Evolutionary conservation across 2,797 vertebrate genomes (phyloP), one percentile per base, ranked within the genome.

Genomic region (Danio choprae): DNA sequence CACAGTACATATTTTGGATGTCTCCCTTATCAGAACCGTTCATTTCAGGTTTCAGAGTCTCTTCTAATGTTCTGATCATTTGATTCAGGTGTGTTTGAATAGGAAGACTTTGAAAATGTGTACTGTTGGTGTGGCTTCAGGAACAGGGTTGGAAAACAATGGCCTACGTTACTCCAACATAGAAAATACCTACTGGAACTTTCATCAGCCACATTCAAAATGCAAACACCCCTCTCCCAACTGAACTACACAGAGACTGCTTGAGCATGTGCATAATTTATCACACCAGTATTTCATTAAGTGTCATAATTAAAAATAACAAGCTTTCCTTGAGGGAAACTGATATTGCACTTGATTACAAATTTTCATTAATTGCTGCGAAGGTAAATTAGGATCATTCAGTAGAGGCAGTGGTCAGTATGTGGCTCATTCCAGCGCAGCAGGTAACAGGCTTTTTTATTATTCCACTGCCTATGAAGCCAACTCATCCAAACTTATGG

Each of bases 221-320:
- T 15, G 20, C n/a, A 74, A 68, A 46, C 12, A 41, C 16, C 10
- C 3, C 16, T 69, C 46, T 29, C 29, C 0, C 1, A 10, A 15
- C 11, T 38, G 40, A 63, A 70, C 64, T 29, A 55, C 55, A 48
- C 29, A 41, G 60, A 77, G 56, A 46, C 11, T 0, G 12, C 62
- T 20, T 3, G 58, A 77, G 41, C 51, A 10, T 60, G 15, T 75
- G 4, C 40, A 74, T 74, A 48, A 75, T 64, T 83, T 60, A 70
- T 80, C 29, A 74, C 0, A 9, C 36, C 36, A 18, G 40, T 38
- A n/a, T 78, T 83, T 60, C 22, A 83, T 83, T 60, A 55, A 51
- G n/a, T 12, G 11, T 4, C 36, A 53, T 77, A 29, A 69, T 64
- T 51, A 59, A 63, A 84, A 63, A 55, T 44, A 62, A 53, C n/a